Evolutionary conservation across 2,113 vertebrate species (phyloP), one percentile per base, ranked within the genome.

Genomic region (Lampris megalopsis): DNA sequence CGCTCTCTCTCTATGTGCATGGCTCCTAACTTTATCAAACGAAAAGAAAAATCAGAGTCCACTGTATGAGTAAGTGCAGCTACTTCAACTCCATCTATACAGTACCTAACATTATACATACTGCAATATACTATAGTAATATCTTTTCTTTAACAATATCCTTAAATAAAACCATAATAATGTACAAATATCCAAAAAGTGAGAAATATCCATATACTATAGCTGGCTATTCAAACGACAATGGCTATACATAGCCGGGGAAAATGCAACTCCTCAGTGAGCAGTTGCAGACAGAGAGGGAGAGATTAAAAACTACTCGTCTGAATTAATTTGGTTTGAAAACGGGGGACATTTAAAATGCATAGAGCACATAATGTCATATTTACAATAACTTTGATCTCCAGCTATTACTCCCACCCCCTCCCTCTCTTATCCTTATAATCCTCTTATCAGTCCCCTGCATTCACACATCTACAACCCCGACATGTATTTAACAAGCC

Each of bases 341-440:
- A 89, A 86, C 73, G 53, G 61, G 73, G 38, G 24, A 66, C 79
- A 49, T 86, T 90, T 84, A 79, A 81, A 84, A 79, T 77, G 70
- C 75, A 82, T 71, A 45, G 36, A 75, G 52, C 62, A 75, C 47
- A 77, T 82, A 61, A 85, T 83, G 63, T 77, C 11, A 0, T 48
- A 72, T 89, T 92, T 88, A 81, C 88, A 24, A 89, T 89, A 82
- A 87, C 90, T 92, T 90, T 87, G 88, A 92, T 90, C 79, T 84
- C 67, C 71, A 63, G 80, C 78, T 88, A 86, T 85, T 69, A 73
- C 72, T 76, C 68, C 35, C 62, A 73, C 72, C 74, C 68, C 35
- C 62, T 68, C 11, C 5, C 58, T 35, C 56, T 73, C 69, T 88
- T 88, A 90, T 90, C 85, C 69, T 59, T 69, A 60, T 80, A 89